phyloP scores from a whole-genome alignment of 1,140 invertebrate species.

The Ceratitis capitata region DNA sequence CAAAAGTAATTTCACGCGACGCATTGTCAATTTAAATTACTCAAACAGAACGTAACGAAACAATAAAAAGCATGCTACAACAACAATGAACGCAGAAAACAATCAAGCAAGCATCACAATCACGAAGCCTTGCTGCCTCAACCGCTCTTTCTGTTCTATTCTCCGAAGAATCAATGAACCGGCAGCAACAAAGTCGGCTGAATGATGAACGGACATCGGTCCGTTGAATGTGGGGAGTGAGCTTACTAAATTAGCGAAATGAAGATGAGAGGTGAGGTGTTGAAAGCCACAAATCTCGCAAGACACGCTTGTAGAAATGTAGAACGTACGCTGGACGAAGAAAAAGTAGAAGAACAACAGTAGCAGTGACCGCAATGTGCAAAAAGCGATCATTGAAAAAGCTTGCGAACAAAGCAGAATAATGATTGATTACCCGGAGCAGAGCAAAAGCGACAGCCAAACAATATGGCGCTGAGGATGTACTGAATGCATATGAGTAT shows the following conservation, averaged over 20 bases:
- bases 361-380: neutral
- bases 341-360: neutral
- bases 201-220: neutral
- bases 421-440: conserved; percentile 15
- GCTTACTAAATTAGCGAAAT: conserved; percentile 19
- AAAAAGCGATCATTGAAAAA: neutral
- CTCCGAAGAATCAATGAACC: neutral
- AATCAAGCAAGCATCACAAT: neutral
- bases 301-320: neutral
- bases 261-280: conserved; percentile 30
- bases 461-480: neutral
- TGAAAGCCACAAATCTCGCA: neutral
- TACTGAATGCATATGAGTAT: neutral
- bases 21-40: conserved; percentile 38
- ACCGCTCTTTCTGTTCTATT: too few species aligned
- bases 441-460: neutral
- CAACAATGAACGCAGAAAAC: neutral
- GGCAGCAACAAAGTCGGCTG: neutral
- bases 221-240: neutral
- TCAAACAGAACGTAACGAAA: neutral
- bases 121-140: too few species aligned
- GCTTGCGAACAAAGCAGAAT: neutral
- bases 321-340: neutral
- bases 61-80: neutral
- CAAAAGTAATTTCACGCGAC: conserved; percentile 34